Base-by-base conservation (phyloP, 2,888 invertebrate species). In the Folsomia manolachei region DNA sequence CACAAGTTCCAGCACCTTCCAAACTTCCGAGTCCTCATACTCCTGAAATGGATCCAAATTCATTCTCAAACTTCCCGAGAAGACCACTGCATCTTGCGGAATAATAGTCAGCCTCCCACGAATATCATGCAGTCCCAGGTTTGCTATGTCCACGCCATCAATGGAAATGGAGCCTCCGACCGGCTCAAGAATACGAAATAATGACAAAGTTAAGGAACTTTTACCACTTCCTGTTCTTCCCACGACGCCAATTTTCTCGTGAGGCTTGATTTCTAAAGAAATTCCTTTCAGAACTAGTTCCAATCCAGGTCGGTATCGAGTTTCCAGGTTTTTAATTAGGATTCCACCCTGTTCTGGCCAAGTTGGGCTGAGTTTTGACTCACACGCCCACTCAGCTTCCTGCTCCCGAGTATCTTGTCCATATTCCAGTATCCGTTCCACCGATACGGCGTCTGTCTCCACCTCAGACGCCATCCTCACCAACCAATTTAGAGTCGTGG, bases 161-260 rank as follows among this genome's bases (percentile, higher is more conserved):
- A 96, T 93, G 72, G 89, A 83, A 81, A 96, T 95, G 80, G 88
- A 87, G 52, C 95, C 95, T 78, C 88, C 87, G 75, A 91, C 89
- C 21, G 93, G 88, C 84, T 95, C 95, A 79, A 95, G 91, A 80
- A 95, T 92, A 83, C 95, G 91, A 87, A 95, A 95, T 61, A 95
- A 86, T 0, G 92, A 90, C 67, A 94, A 85, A 7, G 94, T 94
- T 82, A 95, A 87, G 80, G 94, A 94, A 71, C 94, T 94, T 86
- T 95, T 95, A 82, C 95, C 95, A 9, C 7, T 9, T 14, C 39
- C 39, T 9, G 39, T 94, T 39, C 39, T 39, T 14, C 7, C 4
- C 14, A 14, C 14, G 14, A 4, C 4, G 4, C 88, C 7, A 51
- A 68, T 72, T 4, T 39, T 39, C 14, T 39, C 39, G 39, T 14